Percentiles rank a stretch among this genome's conserved stretches.
Evolutionary conservation across 2,888 invertebrate species (phyloP).

Genomic region (Amphipoea lucens): DNA sequence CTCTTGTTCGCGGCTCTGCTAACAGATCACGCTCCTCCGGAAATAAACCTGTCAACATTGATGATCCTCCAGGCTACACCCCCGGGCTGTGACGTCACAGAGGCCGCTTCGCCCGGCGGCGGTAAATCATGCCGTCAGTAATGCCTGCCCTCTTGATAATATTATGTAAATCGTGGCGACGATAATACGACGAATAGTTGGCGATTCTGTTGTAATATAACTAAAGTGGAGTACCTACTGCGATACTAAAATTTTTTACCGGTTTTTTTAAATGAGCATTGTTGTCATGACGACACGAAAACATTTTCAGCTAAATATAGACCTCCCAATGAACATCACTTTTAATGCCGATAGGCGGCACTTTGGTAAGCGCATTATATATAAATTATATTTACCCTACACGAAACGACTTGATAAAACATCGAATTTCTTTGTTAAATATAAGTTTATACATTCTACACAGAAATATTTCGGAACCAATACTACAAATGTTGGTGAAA

Average conservation of each 20-base stretch:
- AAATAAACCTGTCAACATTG: constrained; percentile 68
- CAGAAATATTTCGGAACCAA: neutral
- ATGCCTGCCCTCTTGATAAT: constrained; percentile 7
- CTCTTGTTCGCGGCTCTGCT: neutral
- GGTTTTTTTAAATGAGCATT: neutral
- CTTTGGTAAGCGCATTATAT: neutral
- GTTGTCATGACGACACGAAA: neutral
- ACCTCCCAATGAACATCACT: neutral
- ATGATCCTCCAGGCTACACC: constrained; percentile 30
- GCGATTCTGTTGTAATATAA: neutral
- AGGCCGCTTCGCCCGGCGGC: constrained; percentile 39
- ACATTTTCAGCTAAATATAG: neutral
- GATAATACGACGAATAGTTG: neutral
- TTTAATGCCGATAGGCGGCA: neutral
- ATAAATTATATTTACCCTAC: neutral
- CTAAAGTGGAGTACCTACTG: neutral
- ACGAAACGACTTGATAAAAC: neutral
- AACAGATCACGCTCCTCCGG: constrained; percentile 46
- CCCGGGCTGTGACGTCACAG: constrained; percentile 25
- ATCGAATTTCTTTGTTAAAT: neutral
- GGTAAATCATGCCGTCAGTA: constrained; percentile 34
- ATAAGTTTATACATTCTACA: neutral
- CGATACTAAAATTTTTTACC: neutral
- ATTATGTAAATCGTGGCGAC: constrained; percentile 17
- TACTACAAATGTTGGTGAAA: neutral